Base-by-base conservation (phyloP, 2,113 vertebrate genomes). In the Corvus cornix region DNA sequence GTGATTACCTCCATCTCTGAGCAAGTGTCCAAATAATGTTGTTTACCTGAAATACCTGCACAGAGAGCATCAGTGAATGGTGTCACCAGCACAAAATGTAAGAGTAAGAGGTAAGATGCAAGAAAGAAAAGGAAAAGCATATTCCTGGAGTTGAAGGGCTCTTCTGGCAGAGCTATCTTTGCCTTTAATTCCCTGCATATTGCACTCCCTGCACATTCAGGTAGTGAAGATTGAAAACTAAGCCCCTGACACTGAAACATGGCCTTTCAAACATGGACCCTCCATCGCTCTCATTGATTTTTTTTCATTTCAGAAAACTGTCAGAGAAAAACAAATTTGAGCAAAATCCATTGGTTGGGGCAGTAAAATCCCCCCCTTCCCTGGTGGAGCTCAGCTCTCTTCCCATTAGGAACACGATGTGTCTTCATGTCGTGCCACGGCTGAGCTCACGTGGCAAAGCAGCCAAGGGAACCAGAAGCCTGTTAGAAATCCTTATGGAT, bases 211-310 rank as follows among this genome's bases (percentile, higher is more conserved):
- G 97, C 98, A 98, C 13, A 95, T 97, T 95, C 96, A 82, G 90
- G 82, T 49, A 43, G 95, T 46, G 93, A 95, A 91, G 97, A 98
- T 98, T 96, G 98, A 98, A 98, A 94, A 80, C 80, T 89, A 87
- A 97, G 96, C 77, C 90, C 94, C 96, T 98, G 98, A 98, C 97
- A 96, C 97, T 98, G 97, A 98, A 98, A 93, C 97, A 97, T 97
- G 82, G 91, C 98, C 97, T 97, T 98, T 98, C 97, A 96, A 93
- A 98, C 86, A 20, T 58, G 64, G 85, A 23, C 95, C 87, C 94
- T 92, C 95, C 96, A 85, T 89, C 19, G 73, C 91, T 74, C 62
- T 77, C 97, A 98, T 98, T 95, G 98, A 98, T 98, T 98, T 97
- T 69, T 69, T 82, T 63, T 91, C 89, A 93, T 97, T 98, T 94